Evolutionary conservation across 2,113 vertebrate species (phyloP).

Genomic region (Regulus satrapa): DNA sequence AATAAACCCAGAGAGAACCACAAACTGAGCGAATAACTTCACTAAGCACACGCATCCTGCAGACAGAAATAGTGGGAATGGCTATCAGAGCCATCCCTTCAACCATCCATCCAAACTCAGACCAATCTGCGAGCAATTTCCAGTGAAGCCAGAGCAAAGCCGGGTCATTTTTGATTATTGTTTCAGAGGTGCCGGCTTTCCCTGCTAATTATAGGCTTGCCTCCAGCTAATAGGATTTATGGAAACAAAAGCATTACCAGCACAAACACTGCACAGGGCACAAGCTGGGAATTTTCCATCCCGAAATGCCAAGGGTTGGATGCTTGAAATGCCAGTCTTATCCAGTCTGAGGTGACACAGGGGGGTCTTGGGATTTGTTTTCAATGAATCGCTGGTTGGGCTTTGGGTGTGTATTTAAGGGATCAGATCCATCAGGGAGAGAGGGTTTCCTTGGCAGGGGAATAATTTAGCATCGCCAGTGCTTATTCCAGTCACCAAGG

Average conservation of each 20-base stretch:
- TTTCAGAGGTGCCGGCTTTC: not conserved
- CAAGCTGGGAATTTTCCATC: constrained; percentile 51
- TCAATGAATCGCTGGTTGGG: not conserved
- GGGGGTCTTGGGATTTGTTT: not conserved
- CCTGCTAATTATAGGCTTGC: constrained; percentile 44
- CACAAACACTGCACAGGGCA: not conserved
- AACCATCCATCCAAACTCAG: not conserved
- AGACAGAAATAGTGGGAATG: not conserved
- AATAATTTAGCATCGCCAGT: not conserved
- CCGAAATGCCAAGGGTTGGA: not conserved
- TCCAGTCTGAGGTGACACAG: not conserved
- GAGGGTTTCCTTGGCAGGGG: not conserved
- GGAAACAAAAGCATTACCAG: constrained; percentile 24
- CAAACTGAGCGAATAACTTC: not conserved
- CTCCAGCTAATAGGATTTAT: constrained; percentile 46
- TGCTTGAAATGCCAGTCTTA: not conserved
- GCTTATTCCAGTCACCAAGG: not conserved
- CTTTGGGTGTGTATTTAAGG: not conserved
- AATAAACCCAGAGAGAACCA: not conserved
- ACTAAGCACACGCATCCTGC: accelerated
- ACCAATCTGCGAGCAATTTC: not conserved
- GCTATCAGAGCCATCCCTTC: not conserved
- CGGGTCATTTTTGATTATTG: not conserved
- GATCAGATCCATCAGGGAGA: not conserved
- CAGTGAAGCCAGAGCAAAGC: not conserved